A percentile compares a stretch with the other conserved stretches of the same genome.
phyloP scores from a whole-genome alignment of 2,797 vertebrate genomes.

The Enteromius afrohamiltoni region DNA sequence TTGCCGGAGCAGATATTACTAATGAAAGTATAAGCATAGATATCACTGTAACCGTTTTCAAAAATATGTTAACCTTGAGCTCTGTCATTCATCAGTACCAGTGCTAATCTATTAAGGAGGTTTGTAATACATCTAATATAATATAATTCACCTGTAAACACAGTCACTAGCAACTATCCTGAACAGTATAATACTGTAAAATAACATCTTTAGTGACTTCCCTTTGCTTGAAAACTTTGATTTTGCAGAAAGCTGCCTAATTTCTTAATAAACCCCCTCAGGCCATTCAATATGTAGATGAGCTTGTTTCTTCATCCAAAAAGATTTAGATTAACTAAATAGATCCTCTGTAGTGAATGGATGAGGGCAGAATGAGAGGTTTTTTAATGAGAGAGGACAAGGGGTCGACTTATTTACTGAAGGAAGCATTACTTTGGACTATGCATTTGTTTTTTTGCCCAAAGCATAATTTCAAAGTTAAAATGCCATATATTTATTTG shows the following conservation, averaged over 20 bases:
- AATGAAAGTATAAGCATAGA: neutral
- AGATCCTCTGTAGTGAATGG: neutral
- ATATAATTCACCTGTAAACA: neutral
- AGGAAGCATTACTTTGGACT: neutral
- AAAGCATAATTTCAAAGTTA: neutral
- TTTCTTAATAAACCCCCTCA: neutral
- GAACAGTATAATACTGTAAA: neutral
- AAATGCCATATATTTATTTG: neutral
- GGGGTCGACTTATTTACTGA: neutral
- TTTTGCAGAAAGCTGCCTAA: neutral
- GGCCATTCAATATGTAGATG: neutral
- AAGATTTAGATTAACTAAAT: neutral
- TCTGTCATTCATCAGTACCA: neutral
- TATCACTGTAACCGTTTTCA: neutral
- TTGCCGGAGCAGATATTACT: neutral
- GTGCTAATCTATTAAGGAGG: neutral
- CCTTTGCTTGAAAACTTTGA: neutral
- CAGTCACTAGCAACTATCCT: neutral
- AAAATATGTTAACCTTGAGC: slow-evolving; percentile 9
- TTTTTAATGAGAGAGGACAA: neutral
- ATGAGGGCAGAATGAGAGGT: neutral
- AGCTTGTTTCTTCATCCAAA: neutral
- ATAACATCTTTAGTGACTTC: neutral
- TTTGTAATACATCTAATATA: neutral
- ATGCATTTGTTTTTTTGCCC: neutral